Evolutionary conservation across 2,113 vertebrate species (phyloP), one percentile per base, ranked within the genome.

Genomic region (Apteryx owenii): DNA sequence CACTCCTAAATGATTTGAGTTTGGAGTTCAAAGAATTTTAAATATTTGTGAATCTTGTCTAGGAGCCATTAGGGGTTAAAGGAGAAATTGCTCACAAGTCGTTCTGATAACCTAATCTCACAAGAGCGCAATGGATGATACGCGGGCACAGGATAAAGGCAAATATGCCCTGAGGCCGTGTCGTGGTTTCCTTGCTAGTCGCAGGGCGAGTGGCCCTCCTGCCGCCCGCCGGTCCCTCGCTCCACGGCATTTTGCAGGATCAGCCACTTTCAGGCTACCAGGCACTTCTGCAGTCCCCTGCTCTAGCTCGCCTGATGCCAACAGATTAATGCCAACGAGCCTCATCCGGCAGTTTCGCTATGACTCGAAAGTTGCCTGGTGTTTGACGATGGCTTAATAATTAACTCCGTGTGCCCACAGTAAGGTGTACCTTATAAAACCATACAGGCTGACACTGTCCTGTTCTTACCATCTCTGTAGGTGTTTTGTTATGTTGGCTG

Each of bases 311-410:
- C 1, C 1, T 64, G 20, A 31, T 44, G 3, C 6, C 28, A 68
- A 21, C 26, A 73, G 44, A 40, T 71, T 51, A 31, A 17, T 88
- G 46, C 33, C 50, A 73, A 31, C 75, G 20, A 78, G 2, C 4
- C 61, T 81, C 3, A 2, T 38, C 36, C 18, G 46, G 58, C 69
- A 78, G 11, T 71, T 92, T 56, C 20, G 6, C 25, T 48, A 48
- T 10, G 69, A 40, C 36, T 71, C 61, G 48, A 33, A 78, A 50
- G 33, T 6, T 95, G 38, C 40, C 69, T 36, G 25, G 38, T 48
- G 48, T 54, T 69, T 93, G 88, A 90, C 73, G 48, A 61, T 60
- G 46, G 7, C 61, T 78, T 48, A 81, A 81, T 77, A 93, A 92
- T 60, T 56, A 53, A 75, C 14, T 79, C 70, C 65, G 89, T 71